Base-by-base conservation (phyloP, 2,888 invertebrate genomes). In the Malthinus seriepunctatus region DNA sequence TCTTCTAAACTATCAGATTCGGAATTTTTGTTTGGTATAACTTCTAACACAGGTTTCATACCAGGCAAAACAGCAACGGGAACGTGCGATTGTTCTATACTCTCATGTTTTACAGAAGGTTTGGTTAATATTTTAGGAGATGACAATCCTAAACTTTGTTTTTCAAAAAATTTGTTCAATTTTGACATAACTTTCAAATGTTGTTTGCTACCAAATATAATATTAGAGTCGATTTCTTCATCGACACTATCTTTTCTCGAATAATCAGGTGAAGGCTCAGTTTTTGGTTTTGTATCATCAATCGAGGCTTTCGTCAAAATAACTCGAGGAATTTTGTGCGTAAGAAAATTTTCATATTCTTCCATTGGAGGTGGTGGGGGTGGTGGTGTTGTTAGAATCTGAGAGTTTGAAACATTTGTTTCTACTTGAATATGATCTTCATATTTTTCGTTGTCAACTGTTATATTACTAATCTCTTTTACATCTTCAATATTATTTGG, bases 331-430 rank as follows among this genome's bases (percentile, higher is more conserved):
- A 54, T 47, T 47, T 23, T 23, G 5, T 23, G 23, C 5, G 23
- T 23, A 5, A 23, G 23, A 23, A 23, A 5, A 63, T 34, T 23
- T 63, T 58, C 58, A 62, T 64, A 58, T 51, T 64, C 47, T 15
- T 63, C 53, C 61, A 66, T 59, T 12, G 69, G 60, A 5, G 72
- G 70, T 38, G 65, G 59, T 10, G 65, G 64, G 8, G 63, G n/a
- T 12, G 69, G 60, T 3, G 72, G 70, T 38, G 65, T 56, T 10
- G 65, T 63, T n/a, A 62, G 63, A 47, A 61, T 56, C 8, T 63
- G 63, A n/a, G 62, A 56, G 10, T 23, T 46, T 31, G 42, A 8
- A 48, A 23, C 32, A 35, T 8, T 2, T 14, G 42, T 33, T 34
- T 33, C 39, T 7, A 3, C 32, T 31, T n/a, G n/a, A 10, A 12